Percentiles rank a stretch among this genome's conserved stretches.
These are phyloP conservation scores for Oligia fasciuncula DNA, from an alignment of 2,888 invertebrate species.

Conservation along the genomic window DNA sequence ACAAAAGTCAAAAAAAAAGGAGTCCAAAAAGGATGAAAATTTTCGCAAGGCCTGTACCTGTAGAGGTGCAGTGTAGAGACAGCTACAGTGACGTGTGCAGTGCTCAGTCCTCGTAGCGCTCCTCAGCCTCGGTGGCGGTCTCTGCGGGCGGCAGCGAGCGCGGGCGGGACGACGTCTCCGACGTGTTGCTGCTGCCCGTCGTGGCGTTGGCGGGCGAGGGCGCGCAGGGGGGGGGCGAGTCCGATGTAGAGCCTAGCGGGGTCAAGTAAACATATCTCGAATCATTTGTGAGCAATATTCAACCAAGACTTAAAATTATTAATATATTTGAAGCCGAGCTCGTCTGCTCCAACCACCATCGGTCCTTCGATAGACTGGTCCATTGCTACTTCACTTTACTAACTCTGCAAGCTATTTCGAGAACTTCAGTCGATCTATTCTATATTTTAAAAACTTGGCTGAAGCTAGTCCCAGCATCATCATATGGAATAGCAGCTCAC, in stretches of 20 bases:
- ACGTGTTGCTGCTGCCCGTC: constrained; percentile 20
- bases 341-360: neutral
- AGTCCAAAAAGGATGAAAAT: neutral
- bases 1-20: neutral
- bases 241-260: constrained; percentile 23
- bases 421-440: neutral
- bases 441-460: neutral
- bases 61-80: neutral
- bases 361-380: neutral
- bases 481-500: neutral
- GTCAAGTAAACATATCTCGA: neutral
- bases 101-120: constrained; percentile 78
- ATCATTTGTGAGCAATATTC: neutral
- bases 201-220: constrained; percentile 20
- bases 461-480: neutral
- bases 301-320: neutral
- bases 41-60: neutral
- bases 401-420: neutral
- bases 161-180: constrained; percentile 42
- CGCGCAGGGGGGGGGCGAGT: constrained; percentile 37
- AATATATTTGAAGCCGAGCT: neutral
- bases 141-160: constrained; percentile 82
- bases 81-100: neutral
- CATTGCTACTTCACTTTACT: too few species aligned
- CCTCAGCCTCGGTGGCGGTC: constrained; percentile 88